phyloP scores from a whole-genome alignment of 23 tunicate genomes.

The Pegea sp. region DNA sequence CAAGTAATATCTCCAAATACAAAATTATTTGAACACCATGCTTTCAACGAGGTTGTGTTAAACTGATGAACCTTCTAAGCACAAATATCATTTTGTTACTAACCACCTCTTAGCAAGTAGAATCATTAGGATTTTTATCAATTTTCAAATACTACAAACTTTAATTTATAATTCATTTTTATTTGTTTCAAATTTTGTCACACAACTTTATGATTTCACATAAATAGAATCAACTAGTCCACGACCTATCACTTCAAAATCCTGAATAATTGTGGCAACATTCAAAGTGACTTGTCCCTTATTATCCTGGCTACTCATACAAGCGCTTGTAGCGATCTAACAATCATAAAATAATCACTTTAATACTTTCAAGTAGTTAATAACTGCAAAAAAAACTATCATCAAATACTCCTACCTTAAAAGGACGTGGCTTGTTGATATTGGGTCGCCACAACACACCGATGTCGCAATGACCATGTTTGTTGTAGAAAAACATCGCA shows the following conservation, averaged over 20 bases:
- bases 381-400: conserved; percentile 1
- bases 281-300: conserved; percentile 17
- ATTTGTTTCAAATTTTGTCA: too few species aligned
- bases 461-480: conserved; percentile 14
- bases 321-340: conserved; percentile 6
- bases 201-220: too few species aligned
- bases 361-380: too few species aligned
- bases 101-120: too few species aligned
- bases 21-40: too few species aligned
- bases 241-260: conserved; percentile 34
- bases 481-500: conserved; percentile 59
- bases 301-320: conserved; percentile 7
- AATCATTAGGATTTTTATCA: too few species aligned
- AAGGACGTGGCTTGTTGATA: conserved; percentile 15
- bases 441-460: conserved; percentile 56
- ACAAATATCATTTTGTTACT: too few species aligned
- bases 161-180: too few species aligned
- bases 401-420: conserved; percentile 36
- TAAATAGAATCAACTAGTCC: conserved; percentile 37
- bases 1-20: too few species aligned
- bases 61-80: too few species aligned
- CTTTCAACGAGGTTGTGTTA: too few species aligned
- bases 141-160: too few species aligned
- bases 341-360: neutral
- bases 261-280: conserved; percentile 40